A percentile compares a stretch with the other conserved stretches of the same genome.
Conservation (phyloP, 2,797 vertebrate species). For the Poecilia wingei region DNA sequence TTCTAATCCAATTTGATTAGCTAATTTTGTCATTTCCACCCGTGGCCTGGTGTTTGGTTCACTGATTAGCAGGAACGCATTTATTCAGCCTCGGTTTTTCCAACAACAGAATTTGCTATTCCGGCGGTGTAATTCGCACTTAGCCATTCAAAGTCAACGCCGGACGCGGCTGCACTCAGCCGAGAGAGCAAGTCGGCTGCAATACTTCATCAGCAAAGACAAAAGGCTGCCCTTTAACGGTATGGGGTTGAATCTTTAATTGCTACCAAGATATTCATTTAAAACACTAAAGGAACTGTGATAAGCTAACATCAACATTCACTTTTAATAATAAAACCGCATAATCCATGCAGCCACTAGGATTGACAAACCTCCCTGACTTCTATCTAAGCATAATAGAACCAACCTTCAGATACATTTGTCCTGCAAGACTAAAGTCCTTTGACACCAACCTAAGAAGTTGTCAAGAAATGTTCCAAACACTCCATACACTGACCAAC, state of each 20-base stretch:
- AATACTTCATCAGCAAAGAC: background rate
- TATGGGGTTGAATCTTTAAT: background rate
- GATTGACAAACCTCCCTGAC: background rate
- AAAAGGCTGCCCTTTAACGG: background rate
- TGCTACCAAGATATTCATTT: background rate
- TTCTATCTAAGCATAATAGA: background rate
- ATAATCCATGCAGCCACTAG: background rate
- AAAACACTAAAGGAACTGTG: background rate
- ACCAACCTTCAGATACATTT: background rate
- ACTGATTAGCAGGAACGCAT: conserved; percentile 6
- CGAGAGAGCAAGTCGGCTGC: background rate
- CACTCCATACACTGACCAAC: background rate
- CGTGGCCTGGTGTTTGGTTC: background rate
- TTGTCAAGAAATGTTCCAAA: background rate
- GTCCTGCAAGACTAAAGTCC: background rate
- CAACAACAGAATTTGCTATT: background rate
- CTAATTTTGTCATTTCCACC: background rate
- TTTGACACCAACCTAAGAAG: background rate
- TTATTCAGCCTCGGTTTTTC: conserved; percentile 15
- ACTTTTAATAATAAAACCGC: background rate
- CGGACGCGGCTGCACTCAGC: background rate
- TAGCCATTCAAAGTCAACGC: conserved; percentile 5
- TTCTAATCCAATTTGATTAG: conserved; percentile 8
- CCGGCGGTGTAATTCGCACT: conserved; percentile 6
- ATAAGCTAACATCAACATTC: background rate